Base-by-base conservation (phyloP, 2,888 invertebrate genomes). In the Neoaliturus tenellus region DNA sequence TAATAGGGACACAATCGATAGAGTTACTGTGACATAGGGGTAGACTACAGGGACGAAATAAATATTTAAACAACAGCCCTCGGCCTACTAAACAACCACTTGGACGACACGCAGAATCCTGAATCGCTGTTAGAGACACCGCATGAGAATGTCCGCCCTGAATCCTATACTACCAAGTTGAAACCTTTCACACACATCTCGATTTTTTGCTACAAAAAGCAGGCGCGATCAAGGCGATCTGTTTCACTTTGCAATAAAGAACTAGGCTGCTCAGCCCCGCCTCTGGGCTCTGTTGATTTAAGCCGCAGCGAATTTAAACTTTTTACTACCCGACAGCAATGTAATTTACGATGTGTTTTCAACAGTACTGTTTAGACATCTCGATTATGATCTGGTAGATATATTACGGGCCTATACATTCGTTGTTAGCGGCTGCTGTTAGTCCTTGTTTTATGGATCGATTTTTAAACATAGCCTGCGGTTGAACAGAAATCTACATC, bases 331-430 rank as follows among this genome's bases (percentile, higher is more conserved):
- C 48, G 75, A 44, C 75, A 48, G 28, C 44, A 6, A 5, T 14
- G 23, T 39, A 25, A 75, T 75, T 75, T 75, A 75, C 28, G 75
- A 75, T 28, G 75, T 75, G 75, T 75, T 75, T 55, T 48, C 75
- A 48, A 28, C 75, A 48, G 75, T 75, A 41, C 75, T 75, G 39
- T 75, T 75, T 75, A 75, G n/a, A 75, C 41, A 75, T 48, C 75
- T 75, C 75, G 75, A 44, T 75, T 75, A 75, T 44, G 12, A 75
- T 75, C 75, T 44, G 23, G 62, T 28, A 62, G 62, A 62, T 62
- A 62, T 62, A 62, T 62, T 62, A 62, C 14, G 62, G 55, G 6
- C 55, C 55, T 55, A n/a, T n/a, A 28, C 20, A 31, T 62, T 62
- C 28, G 28, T 62, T 28, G 31, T 28, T 31, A 62, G 62, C 31